Evolutionary conservation across 2,888 invertebrate species (phyloP), one percentile per base, ranked within the genome.

Genomic region (Microctonus hyperodae): DNA sequence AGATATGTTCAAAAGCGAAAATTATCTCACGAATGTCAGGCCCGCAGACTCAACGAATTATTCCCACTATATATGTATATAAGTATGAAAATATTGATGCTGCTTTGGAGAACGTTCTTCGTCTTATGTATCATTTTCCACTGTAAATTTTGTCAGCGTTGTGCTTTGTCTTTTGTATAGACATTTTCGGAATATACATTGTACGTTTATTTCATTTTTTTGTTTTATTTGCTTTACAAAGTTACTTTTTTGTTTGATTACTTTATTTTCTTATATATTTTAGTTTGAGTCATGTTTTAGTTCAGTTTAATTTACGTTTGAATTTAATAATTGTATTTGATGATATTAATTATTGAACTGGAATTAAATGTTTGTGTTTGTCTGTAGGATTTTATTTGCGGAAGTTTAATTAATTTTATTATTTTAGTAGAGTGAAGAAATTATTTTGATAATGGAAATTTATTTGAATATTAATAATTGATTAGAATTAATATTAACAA

Each of bases 21-120:
- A 75, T 79, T 75, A 78, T 79, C 75, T 73, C 66, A 61, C 67
- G 70, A 72, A 73, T 68, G 69, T 65, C 72, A 68, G 65, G 64
- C 55, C 56, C 67, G 66, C 63, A 70, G 44, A 40, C 48, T 60
- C 40, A 23, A 55, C 22, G 31, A 33, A 48, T 61, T 61, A 50
- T 40, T 22, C 16, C 50, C n/a, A n/a, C n/a, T n/a, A n/a, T n/a
- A n/a, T 44, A 31, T 31, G 7, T 31, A 31, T 31, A 31, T 31
- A 31, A 31, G 4, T 5, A 31, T 31, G 40, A 40, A 16, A 20
- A 59, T 37, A 59, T n/a, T 22, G 11, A 10, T 13, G 10, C 16
- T 22, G 48, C 48, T 16, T 22, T 22, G 11, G 22, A 16, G 2
- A 48, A 16, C 16, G 7, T 10, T 48, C 25, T 40, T 28, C n/a